These are phyloP conservation scores for Oxyruncus cristatus DNA, from an alignment of 2,113 vertebrate genomes.

Conservation along the genomic window DNA sequence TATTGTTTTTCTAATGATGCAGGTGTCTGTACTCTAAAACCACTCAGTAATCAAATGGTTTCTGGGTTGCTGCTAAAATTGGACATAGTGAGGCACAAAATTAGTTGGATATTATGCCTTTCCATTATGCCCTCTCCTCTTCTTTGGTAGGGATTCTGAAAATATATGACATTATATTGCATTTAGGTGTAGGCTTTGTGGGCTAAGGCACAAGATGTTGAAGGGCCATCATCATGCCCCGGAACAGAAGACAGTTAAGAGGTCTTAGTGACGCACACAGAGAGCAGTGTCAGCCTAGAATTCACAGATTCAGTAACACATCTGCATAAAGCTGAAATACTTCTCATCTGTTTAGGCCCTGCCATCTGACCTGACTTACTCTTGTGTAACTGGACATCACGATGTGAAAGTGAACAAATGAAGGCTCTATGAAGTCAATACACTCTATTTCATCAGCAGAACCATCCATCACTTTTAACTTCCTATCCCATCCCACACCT, in stretches of 20 bases:
- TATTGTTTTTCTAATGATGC: neutral
- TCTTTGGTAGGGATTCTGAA: neutral
- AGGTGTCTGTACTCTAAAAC: neutral
- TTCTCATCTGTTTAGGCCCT: neutral
- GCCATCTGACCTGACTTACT: neutral
- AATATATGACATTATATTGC: neutral
- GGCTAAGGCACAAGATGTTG: neutral
- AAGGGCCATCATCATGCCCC: neutral
- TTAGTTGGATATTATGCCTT: neutral
- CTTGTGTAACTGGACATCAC: neutral
- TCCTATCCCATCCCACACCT: neutral
- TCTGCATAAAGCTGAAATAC: neutral
- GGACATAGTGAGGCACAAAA: neutral
- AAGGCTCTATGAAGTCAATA: neutral
- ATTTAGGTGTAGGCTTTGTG: neutral
- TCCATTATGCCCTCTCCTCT: neutral
- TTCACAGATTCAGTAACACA: neutral
- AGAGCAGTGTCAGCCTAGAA: neutral
- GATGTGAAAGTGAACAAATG: neutral
- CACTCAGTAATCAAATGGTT: neutral
- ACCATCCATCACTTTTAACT: neutral
- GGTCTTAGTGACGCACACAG: neutral
- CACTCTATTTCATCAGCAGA: neutral
- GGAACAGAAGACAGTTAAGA: constrained; percentile 25
- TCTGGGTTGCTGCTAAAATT: neutral